Conservation (phyloP, 1,140 invertebrate genomes). For the Adoxophyes honmai region DNA sequence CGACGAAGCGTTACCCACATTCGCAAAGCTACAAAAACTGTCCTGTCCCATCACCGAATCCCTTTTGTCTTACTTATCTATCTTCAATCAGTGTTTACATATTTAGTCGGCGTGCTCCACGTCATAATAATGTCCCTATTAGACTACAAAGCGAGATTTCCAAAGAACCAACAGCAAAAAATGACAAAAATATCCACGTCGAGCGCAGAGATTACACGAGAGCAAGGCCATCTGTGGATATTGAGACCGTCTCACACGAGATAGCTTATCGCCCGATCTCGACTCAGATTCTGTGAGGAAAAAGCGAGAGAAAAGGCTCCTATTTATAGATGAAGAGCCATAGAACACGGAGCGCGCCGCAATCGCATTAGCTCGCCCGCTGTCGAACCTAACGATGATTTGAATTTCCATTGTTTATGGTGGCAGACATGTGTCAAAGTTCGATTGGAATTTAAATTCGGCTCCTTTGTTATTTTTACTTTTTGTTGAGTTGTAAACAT, state of each 20-base stretch:
- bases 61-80: slow-evolving; percentile 71
- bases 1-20: slow-evolving; percentile 7
- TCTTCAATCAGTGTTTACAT: slow-evolving; percentile 74
- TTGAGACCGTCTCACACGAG: slow-evolving; percentile 74
- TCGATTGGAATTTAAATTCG: slow-evolving; percentile 77
- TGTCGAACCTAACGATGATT: slow-evolving; percentile 68
- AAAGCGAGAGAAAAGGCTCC: slow-evolving; percentile 72
- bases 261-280: slow-evolving; percentile 71
- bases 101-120: slow-evolving; percentile 61
- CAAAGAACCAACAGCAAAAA: slow-evolving; percentile 69
- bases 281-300: slow-evolving; percentile 72
- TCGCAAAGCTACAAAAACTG: slow-evolving; percentile 43
- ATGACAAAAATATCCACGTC: slow-evolving; percentile 64
- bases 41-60: slow-evolving; percentile 43
- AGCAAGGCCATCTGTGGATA: slow-evolving; percentile 75
- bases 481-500: slow-evolving; percentile 74
- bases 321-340: slow-evolving; percentile 72
- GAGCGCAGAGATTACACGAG: slow-evolving; percentile 61
- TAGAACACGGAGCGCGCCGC: slow-evolving; percentile 58
- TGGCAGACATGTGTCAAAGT: slow-evolving; percentile 77
- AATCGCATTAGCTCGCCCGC: slow-evolving; percentile 69
- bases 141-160: slow-evolving; percentile 65
- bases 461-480: slow-evolving; percentile 72
- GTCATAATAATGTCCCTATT: slow-evolving; percentile 76
- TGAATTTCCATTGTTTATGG: slow-evolving; percentile 77